Base-by-base conservation (phyloP, 2,113 vertebrate genomes). In the human region DNA sequence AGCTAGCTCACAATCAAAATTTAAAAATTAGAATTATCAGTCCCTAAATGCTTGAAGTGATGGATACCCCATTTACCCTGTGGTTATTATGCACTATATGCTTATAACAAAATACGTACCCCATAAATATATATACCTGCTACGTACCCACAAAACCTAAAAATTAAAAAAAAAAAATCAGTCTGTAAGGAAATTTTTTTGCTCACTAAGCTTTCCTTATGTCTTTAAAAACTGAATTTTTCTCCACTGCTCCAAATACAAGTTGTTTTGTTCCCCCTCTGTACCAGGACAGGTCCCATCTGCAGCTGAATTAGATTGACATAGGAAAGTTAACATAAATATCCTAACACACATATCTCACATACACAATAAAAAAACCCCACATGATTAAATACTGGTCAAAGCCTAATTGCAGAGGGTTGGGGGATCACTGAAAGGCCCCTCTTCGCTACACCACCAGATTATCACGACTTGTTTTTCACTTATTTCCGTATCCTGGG, bases 311-410 rank as follows among this genome's bases (percentile, higher is more conserved):
- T 90, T 84, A 48, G 57, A 48, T 30, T 57, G 72, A 82, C 35
- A 86, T 12, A 94, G 22, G 35, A 93, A 91, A 55, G 32, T 27
- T 30, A 89, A 64, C 14, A 57, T 73, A 96, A 90, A 84, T 82
- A 92, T 59, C 80, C 78, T 75, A 35, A 79, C 5, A 72, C 30
- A 45, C 6, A 64, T 55, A 75, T 38, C 40, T 84, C 90, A 94
- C 43, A 78, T 17, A 64, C 8, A 55, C 32, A 85, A 87, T 12
- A 95, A 73, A 85, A 88, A 92, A 96, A 92, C 32, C 70, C 27
- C 59, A 78, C 11, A 89, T 68, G 40, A 96, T 89, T 95, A 89
- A 97, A 96, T 88, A 78, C 5, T 78, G 27, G 22, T 66, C 88
- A 96, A 78, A 81, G 40, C 22, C 27, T 70, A 75, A 52, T 45